Conservation (phyloP, 2,797 vertebrate genomes). For the Sebastes oblongus region DNA sequence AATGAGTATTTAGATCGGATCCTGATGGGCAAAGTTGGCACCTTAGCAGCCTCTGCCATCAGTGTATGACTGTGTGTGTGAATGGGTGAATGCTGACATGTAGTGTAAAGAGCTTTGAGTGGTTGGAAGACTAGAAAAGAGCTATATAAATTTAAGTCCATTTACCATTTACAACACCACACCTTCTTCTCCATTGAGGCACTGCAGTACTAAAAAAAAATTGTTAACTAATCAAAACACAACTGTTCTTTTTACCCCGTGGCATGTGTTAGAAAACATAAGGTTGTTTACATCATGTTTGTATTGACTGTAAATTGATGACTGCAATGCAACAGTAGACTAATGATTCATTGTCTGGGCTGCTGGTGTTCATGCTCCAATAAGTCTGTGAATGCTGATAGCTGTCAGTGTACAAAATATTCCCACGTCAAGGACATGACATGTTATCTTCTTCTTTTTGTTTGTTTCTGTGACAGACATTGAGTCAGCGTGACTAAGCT, state of each 20-base stretch:
- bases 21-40: no score
- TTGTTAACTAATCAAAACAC: background rate
- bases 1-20: no score
- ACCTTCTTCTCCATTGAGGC: background rate
- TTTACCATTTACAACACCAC: background rate
- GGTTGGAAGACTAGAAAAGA: no score
- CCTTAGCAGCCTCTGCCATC: no score
- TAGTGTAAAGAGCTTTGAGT: no score
- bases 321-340: constrained; percentile 23
- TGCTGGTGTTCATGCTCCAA: constrained; percentile 58
- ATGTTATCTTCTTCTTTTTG: background rate
- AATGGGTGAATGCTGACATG: no score
- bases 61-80: no score
- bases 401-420: constrained; percentile 29
- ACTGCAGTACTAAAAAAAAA: no score
- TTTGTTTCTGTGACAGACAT: constrained; percentile 39
- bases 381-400: constrained; percentile 41
- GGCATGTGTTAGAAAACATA: background rate
- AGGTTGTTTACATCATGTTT: constrained; percentile 34
- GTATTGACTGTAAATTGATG: constrained; percentile 36
- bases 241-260: background rate
- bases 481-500: constrained; percentile 62
- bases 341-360: constrained; percentile 69
- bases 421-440: constrained; percentile 26
- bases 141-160: no score